These are phyloP conservation scores for Anthrax anthrax DNA, from an alignment of 2,888 invertebrate species.

Conservation along the genomic window DNA sequence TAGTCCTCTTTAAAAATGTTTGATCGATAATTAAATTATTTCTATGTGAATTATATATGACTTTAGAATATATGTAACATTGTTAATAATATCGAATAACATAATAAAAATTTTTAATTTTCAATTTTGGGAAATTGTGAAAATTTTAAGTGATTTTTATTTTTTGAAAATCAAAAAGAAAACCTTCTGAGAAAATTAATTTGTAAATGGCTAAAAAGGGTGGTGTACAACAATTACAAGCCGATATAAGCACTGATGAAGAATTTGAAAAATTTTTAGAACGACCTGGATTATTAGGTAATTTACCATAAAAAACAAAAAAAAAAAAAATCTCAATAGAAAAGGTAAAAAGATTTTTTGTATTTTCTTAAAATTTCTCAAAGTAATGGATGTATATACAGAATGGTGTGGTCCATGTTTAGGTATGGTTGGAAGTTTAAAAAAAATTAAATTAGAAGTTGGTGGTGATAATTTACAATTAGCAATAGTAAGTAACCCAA, in stretches of 20 bases:
- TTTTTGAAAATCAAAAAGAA: too few species aligned
- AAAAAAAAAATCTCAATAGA: too few species aligned
- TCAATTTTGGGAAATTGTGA: too few species aligned
- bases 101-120: too few species aligned
- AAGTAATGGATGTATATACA: conserved; percentile 75
- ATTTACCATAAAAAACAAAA: too few species aligned
- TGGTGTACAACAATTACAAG: conserved; percentile 59
- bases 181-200: too few species aligned
- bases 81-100: too few species aligned
- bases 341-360: neutral
- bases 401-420: conserved; percentile 86
- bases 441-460: conserved; percentile 74
- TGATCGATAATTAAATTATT: too few species aligned
- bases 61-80: too few species aligned
- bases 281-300: conserved; percentile 62
- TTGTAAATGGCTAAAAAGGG: conserved; percentile 64
- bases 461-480: conserved; percentile 67
- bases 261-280: conserved; percentile 69
- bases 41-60: too few species aligned
- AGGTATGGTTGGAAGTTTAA: conserved; percentile 70
- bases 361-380: conserved; percentile 9
- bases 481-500: conserved; percentile 39
- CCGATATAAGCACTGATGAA: conserved; percentile 67
- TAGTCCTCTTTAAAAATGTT: too few species aligned
- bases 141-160: too few species aligned